Base-by-base conservation (phyloP, 2,797 vertebrate genomes). In the Selene dorsalis region DNA sequence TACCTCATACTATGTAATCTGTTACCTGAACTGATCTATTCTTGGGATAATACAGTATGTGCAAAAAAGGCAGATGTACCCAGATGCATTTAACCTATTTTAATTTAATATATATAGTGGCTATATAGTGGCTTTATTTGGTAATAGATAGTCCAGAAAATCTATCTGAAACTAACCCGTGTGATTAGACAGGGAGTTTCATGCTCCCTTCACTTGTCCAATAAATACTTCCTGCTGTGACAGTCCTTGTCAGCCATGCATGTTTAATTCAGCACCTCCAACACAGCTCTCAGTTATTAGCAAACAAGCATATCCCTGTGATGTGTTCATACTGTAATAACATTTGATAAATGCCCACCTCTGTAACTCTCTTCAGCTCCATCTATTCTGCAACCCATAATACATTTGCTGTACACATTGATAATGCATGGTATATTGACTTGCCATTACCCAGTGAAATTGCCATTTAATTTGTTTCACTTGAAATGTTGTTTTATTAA, bases 401-500 rank as follows among this genome's bases (percentile, higher is more conserved):
- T 69, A 65, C 2, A 0, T 39, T 69, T 68, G 35, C 61, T 50
- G 43, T 18, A 24, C 45, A 5, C 20, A 71, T 52, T 60, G 52
- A 74, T 69, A 62, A 67, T 67, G 4, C 39, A 57, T 75, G 50
- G 39, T 74, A 12, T 50, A 73, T 75, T 57, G 56, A 83, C 79
- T 87, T 65, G 18, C 47, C 52, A 66, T 74, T 57, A 82, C 30
- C 30, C 47, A 77, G 4, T 70, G 64, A 66, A 66, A 64, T 41
- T 69, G 26, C 30, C 16, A 39, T 81, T 82, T 76, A 0, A 50
- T 80, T 76, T 75, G 53, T 77, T 65, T 71, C 2, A 0, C 39
- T 53, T 65, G 17, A 70, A 70, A 79, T n/a, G 16, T 18, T 14
- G 18, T 78, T 43, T 69, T 75, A 82, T 84, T 79, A 58, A 77